A percentile compares a stretch with the other conserved stretches of the same genome.
phyloP scores from a whole-genome alignment of 2,888 invertebrate species.

The Volucella inflata region DNA sequence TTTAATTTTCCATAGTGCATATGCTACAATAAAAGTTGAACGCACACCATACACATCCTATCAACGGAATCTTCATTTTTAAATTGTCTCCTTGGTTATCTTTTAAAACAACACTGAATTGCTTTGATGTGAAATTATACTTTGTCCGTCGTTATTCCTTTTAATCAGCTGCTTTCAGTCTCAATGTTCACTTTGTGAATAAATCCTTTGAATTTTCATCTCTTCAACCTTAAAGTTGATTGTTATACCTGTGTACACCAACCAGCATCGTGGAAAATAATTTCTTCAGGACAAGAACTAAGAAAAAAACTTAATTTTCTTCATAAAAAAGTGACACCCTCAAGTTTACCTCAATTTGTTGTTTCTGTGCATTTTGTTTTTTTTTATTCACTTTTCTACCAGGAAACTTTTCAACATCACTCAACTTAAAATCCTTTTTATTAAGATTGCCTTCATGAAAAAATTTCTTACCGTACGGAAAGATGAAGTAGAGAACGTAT shows the following conservation, averaged over 20 bases:
- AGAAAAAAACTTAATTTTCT: background rate
- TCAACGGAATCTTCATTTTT: too few species aligned
- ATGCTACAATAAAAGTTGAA: too few species aligned
- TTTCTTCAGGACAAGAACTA: too few species aligned
- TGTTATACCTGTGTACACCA: background rate
- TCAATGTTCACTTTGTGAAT: background rate
- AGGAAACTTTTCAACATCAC: constrained; percentile 27
- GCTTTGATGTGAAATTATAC: background rate
- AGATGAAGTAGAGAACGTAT: background rate
- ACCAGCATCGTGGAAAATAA: background rate
- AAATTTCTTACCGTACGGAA: constrained; percentile 11
- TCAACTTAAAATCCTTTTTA: constrained; percentile 45
- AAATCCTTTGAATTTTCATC: constrained; percentile 15
- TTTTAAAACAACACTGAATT: background rate
- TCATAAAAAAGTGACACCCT: constrained; percentile 21
- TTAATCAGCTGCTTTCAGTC: constrained; percentile 14
- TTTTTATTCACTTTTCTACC: background rate
- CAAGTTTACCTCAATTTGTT: constrained; percentile 46
- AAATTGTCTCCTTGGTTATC: too few species aligned
- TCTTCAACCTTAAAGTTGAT: constrained; percentile 10
- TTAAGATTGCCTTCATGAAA: constrained; percentile 36
- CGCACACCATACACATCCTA: too few species aligned
- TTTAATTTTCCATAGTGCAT: too few species aligned
- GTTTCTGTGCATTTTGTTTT: background rate
- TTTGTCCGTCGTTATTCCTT: background rate